phyloP scores from a whole-genome alignment of 2,888 invertebrate genomes.

The Yponomeuta cagnagella region DNA sequence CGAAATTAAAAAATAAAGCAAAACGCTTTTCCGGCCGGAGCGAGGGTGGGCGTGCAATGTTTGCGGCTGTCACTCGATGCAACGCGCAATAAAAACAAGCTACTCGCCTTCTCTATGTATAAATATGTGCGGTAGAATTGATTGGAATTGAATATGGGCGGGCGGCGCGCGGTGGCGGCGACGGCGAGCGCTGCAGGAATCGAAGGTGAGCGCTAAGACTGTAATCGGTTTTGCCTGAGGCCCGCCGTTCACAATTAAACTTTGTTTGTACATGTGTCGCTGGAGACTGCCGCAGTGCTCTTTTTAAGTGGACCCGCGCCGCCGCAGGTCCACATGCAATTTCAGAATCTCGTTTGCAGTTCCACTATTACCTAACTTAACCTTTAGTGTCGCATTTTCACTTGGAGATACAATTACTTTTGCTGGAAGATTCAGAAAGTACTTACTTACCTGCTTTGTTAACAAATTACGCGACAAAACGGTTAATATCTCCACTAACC shows the following conservation, averaged over 20 bases:
- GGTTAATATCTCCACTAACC: too few species aligned
- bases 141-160: slow-evolving; percentile 74
- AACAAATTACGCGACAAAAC: not conserved
- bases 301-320: slow-evolving; percentile 67
- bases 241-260: slow-evolving; percentile 70
- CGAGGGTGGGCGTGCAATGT: slow-evolving; percentile 69
- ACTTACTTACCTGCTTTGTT: not conserved
- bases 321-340: slow-evolving; percentile 57
- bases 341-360: slow-evolving; percentile 49
- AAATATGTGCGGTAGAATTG: slow-evolving; percentile 71
- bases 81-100: slow-evolving; percentile 71
- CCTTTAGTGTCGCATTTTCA: slow-evolving; percentile 9
- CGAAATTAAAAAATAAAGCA: slow-evolving; percentile 72
- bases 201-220: slow-evolving; percentile 75
- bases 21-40: slow-evolving; percentile 59
- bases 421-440: not conserved
- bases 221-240: slow-evolving; percentile 72
- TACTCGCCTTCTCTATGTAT: slow-evolving; percentile 62
- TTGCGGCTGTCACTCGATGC: slow-evolving; percentile 73
- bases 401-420: not conserved
- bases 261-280: slow-evolving; percentile 75
- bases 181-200: slow-evolving; percentile 45
- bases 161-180: slow-evolving; percentile 40
- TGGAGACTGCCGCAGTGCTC: slow-evolving; percentile 72
- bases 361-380: slow-evolving; percentile 17